phyloP scores from a whole-genome alignment of 2,888 invertebrate species.

The Notocelia uddmanniana region DNA sequence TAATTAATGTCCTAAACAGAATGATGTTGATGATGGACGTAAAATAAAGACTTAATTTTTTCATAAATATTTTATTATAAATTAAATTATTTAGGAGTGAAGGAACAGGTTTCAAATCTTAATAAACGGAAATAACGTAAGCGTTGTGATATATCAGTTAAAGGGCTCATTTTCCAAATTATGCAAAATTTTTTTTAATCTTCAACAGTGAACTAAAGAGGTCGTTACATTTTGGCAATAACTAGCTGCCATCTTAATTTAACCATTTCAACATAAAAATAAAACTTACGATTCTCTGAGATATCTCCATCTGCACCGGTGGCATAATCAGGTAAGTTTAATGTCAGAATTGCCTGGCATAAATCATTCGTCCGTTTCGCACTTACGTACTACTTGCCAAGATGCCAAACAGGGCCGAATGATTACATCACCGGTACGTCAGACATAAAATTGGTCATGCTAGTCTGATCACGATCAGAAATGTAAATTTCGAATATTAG shows the following conservation, averaged over 20 bases:
- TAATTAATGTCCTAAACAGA: no score
- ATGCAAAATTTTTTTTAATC: no score
- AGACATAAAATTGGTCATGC: not conserved
- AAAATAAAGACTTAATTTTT: not conserved
- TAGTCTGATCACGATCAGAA: not conserved
- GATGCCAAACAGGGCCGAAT: not conserved
- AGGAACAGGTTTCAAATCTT: not conserved
- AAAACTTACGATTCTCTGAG: not conserved
- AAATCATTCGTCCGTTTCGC: not conserved
- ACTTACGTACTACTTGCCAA: not conserved
- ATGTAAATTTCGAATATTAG: constrained; percentile 19
- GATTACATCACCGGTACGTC: not conserved
- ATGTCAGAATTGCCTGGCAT: no score
- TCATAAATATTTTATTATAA: constrained; percentile 26
- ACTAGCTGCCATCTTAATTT: constrained; percentile 21
- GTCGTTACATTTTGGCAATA: constrained; percentile 9
- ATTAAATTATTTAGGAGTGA: constrained; percentile 29
- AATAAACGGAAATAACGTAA: constrained; percentile 2
- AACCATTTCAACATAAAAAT: not conserved
- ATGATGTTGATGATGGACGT: no score
- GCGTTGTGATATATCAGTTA: constrained; percentile 7
- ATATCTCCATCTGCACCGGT: not conserved
- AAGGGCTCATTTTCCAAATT: no score
- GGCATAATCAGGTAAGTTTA: not conserved
- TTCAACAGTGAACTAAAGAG: no score